Percentiles rank a stretch among this genome's conserved stretches.
These are phyloP conservation scores for Lepidotrigona ventralis DNA, from an alignment of 1,140 invertebrate species.

Conservation along the genomic window DNA sequence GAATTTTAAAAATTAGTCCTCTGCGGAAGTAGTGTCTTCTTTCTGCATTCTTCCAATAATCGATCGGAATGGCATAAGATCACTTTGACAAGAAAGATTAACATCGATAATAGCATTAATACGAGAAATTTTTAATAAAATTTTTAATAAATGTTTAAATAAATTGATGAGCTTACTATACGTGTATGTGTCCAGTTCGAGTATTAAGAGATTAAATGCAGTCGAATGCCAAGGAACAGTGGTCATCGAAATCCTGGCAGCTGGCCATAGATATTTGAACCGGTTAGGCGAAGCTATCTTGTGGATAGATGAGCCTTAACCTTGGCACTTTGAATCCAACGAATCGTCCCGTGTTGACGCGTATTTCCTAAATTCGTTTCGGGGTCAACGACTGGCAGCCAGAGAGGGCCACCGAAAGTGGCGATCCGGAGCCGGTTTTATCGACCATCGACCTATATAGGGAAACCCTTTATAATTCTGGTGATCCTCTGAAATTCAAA, in stretches of 20 bases:
- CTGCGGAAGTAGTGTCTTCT: no score
- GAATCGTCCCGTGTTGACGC: slow-evolving; percentile 3
- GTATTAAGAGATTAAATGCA: background rate
- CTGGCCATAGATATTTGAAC: slow-evolving; percentile 36
- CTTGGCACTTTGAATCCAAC: slow-evolving; percentile 35
- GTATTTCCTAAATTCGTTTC: slow-evolving; percentile 49
- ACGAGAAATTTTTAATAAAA: background rate
- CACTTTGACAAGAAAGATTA: no score
- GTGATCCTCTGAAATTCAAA: background rate
- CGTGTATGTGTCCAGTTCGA: no score
- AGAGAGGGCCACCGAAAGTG: slow-evolving; percentile 34
- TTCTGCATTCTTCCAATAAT: no score
- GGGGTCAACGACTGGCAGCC: slow-evolving; percentile 48
- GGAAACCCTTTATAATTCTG: background rate
- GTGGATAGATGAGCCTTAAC: slow-evolving; percentile 16
- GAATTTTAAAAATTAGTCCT: no score
- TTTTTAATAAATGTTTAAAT: background rate
- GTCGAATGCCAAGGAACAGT: slow-evolving; percentile 16
- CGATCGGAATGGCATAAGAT: no score
- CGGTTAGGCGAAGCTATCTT: slow-evolving; percentile 33
- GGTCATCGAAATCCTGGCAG: slow-evolving; percentile 32
- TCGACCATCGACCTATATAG: background rate
- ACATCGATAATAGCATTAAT: no score
- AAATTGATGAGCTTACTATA: background rate
- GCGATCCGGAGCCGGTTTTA: slow-evolving; percentile 34